These are phyloP conservation scores for Nomada goodeniana DNA, from an alignment of 2,888 invertebrate species.

Conservation along the genomic window DNA sequence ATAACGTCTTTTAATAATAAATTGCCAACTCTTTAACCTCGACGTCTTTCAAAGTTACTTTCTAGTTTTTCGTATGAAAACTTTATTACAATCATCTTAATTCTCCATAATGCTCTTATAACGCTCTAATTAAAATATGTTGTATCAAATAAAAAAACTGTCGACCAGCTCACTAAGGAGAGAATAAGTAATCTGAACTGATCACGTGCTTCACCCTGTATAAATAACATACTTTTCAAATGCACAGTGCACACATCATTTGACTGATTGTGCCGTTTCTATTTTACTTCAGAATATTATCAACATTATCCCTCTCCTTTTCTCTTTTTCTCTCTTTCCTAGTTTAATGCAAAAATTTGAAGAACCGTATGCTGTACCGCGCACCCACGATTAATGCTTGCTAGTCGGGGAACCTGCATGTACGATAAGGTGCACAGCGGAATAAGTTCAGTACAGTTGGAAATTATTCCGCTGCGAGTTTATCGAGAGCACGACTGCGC, in stretches of 20 bases:
- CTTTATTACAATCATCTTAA: no score
- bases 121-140: no score
- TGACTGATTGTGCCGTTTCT: neutral
- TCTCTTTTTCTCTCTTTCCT: no score
- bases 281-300: neutral
- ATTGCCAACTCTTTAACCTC: no score
- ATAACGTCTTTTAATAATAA: no score
- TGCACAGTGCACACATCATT: neutral
- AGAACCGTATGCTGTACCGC: constrained; percentile 54
- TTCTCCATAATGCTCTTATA: no score
- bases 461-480: constrained; percentile 46
- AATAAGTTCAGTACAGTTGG: constrained; percentile 44
- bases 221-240: neutral
- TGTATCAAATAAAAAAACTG: no score
- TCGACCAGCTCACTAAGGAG: no score
- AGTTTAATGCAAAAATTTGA: constrained; percentile 24
- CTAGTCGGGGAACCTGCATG: constrained; percentile 41
- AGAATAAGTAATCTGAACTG: no score
- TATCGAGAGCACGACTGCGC: constrained; percentile 50
- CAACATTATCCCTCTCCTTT: neutral
- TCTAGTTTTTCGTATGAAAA: no score
- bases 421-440: constrained; percentile 40
- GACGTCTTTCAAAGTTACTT: no score
- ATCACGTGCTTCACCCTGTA: no score
- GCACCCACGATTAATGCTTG: constrained; percentile 45